Evolutionary conservation across 1,140 invertebrate species (phyloP).

Genomic region (Steinernema khuongi): DNA sequence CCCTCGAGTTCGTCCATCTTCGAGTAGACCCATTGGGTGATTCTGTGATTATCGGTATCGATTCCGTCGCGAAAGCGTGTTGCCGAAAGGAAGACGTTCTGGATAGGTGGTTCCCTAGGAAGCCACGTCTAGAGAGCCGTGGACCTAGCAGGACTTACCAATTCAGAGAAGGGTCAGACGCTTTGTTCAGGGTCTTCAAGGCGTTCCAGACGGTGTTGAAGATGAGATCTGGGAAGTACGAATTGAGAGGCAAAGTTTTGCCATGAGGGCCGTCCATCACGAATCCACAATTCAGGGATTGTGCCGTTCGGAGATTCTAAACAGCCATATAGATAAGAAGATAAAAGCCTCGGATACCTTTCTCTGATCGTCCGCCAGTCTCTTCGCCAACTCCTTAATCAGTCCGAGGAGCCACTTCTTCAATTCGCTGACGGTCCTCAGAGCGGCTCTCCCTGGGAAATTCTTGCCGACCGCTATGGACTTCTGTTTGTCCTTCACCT

Average conservation of each 20-base stretch:
- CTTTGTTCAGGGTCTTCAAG: slow-evolving; percentile 9
- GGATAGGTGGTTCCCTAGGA: slow-evolving; percentile 31
- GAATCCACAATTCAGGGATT: slow-evolving; percentile 20
- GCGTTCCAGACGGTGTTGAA: slow-evolving; percentile 20
- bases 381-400: slow-evolving; percentile 32
- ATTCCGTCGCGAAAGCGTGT: slow-evolving; percentile 27
- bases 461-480: slow-evolving; percentile 92
- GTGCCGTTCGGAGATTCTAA: slow-evolving; percentile 30
- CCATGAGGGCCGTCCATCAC: slow-evolving; percentile 17
- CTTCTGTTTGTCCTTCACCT: slow-evolving; percentile 74
- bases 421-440: slow-evolving; percentile 19
- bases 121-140: background rate
- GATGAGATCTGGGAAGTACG: slow-evolving; percentile 20
- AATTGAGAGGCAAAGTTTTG: slow-evolving; percentile 24
- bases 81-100: slow-evolving; percentile 30
- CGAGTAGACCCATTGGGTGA: slow-evolving; percentile 23
- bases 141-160: background rate
- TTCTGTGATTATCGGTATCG: slow-evolving; percentile 14
- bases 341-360: slow-evolving; percentile 22
- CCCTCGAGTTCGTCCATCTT: slow-evolving; percentile 1
- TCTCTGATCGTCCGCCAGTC: slow-evolving; percentile 22
- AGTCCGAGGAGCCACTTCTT: slow-evolving; percentile 28
- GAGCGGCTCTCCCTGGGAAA: slow-evolving; percentile 68
- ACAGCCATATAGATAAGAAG: background rate
- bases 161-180: background rate